A percentile compares a stretch with the other conserved stretches of the same genome.
phyloP scores from a whole-genome alignment of 2,888 invertebrate genomes.

The Drosophila tripunctata region DNA sequence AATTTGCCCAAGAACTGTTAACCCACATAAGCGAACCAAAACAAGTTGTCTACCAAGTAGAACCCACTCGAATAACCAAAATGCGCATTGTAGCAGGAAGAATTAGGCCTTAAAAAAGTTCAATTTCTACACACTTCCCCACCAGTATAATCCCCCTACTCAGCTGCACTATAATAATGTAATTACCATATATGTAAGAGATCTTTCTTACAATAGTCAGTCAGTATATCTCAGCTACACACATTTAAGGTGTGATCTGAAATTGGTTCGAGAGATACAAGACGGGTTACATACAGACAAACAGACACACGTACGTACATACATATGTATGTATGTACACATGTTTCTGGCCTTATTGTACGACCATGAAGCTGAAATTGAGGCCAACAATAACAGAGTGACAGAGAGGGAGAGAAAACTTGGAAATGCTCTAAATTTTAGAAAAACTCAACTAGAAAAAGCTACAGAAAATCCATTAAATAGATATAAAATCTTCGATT shows the following conservation, averaged over 20 bases:
- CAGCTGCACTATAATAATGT: constrained; percentile 51
- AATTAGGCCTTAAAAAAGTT: constrained; percentile 12
- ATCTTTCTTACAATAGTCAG: too few species aligned
- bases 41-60: constrained; percentile 36
- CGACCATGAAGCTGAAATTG: constrained; percentile 28
- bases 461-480: too few species aligned
- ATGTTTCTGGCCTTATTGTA: constrained; percentile 26
- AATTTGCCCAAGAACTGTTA: constrained; percentile 68
- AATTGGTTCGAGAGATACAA: constrained; percentile 29
- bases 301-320: too few species aligned
- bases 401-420: background rate
- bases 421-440: too few species aligned
- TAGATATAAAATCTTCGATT: too few species aligned
- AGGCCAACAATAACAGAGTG: constrained; percentile 9
- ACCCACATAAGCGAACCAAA: constrained; percentile 67
- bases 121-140: background rate
- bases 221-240: background rate
- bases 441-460: too few species aligned
- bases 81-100: constrained; percentile 34
- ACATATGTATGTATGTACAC: too few species aligned
- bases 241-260: constrained; percentile 30
- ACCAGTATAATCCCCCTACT: constrained; percentile 1
- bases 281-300: constrained; percentile 1
- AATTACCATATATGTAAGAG: constrained; percentile 71
- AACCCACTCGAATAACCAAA: constrained; percentile 24